These are phyloP conservation scores for Drosophila sturtevanti DNA, from an alignment of 1,140 invertebrate genomes.

Conservation along the genomic window DNA sequence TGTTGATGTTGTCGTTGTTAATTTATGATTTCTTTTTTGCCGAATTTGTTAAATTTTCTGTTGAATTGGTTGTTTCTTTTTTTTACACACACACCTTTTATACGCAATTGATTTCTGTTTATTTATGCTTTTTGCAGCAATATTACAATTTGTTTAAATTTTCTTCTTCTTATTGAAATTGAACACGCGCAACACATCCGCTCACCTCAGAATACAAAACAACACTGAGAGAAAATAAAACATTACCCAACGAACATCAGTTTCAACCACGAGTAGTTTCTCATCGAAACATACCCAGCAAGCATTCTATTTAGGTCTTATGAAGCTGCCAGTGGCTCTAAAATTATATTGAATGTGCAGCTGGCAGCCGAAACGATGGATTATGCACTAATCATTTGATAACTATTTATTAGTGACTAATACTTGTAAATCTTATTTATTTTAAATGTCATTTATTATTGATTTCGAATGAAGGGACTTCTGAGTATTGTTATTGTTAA, in stretches of 20 bases:
- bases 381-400: too few relatives aligned
- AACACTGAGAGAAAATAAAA: not conserved
- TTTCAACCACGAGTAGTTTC: too few relatives aligned
- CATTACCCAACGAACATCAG: not conserved
- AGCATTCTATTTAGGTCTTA: too few relatives aligned
- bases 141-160: constrained; percentile 4
- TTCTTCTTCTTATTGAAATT: not conserved
- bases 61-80: constrained; percentile 15
- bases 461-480: too few relatives aligned
- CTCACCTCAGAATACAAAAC: not conserved
- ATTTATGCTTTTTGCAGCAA: constrained; percentile 22
- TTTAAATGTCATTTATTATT: too few relatives aligned
- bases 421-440: too few relatives aligned
- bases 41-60: constrained; percentile 20
- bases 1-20: not conserved
- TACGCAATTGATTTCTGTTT: constrained; percentile 3
- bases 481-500: too few relatives aligned
- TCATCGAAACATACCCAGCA: too few relatives aligned
- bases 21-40: constrained; percentile 5
- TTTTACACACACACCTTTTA: constrained; percentile 14
- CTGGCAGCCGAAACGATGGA: too few relatives aligned
- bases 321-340: too few relatives aligned
- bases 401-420: too few relatives aligned
- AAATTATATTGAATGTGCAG: too few relatives aligned
- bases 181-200: not conserved